Evolutionary conservation across 2,113 vertebrate genomes (phyloP).

Genomic region (Coregonus clupeaformis): DNA sequence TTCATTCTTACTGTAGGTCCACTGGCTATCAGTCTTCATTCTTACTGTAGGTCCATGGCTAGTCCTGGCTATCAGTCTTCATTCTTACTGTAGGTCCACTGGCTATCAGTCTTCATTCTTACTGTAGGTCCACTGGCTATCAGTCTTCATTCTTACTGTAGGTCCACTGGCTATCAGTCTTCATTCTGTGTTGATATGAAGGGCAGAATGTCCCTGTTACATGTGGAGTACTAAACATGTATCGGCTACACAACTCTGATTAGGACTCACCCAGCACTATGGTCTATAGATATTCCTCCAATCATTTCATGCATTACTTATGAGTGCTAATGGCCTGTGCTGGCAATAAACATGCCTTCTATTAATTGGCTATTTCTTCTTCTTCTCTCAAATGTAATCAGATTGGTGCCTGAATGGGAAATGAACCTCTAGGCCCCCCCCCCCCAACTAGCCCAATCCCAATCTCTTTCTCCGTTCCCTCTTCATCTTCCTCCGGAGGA

Average conservation of each 20-base stretch:
- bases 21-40: neutral
- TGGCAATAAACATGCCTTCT: constrained; percentile 8
- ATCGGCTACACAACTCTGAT: constrained; percentile 28
- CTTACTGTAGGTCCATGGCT: no score
- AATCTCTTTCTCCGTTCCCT: neutral
- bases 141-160: neutral
- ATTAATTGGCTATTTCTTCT: constrained; percentile 57
- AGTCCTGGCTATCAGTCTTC: neutral
- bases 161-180: neutral
- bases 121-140: no score
- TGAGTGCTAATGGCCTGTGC: constrained; percentile 58
- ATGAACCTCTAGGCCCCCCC: neutral
- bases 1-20: no score
- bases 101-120: neutral
- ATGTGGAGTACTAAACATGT: neutral
- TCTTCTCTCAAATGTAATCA: constrained; percentile 36
- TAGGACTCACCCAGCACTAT: constrained; percentile 43
- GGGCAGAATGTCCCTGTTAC: neutral
- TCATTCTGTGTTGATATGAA: neutral
- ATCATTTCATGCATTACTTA: constrained; percentile 63
- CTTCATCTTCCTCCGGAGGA: neutral
- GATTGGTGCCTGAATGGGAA: neutral
- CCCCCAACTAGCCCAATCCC: neutral
- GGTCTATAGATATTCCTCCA: constrained; percentile 1
- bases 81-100: no score